These are phyloP conservation scores for Cirrhinus molitorella DNA, from an alignment of 2,797 vertebrate genomes.

Conservation along the genomic window DNA sequence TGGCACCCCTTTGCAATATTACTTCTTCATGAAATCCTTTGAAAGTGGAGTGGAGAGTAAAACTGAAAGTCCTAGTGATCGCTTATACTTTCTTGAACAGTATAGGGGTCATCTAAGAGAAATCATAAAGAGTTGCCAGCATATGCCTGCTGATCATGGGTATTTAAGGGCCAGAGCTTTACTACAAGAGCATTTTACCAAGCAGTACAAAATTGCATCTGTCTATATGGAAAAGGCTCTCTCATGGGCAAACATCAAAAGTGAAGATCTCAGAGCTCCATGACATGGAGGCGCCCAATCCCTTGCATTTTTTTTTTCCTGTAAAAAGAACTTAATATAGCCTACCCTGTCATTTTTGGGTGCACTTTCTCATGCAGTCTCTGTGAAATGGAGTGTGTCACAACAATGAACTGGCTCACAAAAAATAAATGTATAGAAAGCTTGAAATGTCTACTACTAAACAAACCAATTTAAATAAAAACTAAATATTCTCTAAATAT, in stretches of 20 bases:
- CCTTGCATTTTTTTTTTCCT: too few species aligned
- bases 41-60: background rate
- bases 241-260: constrained; percentile 11
- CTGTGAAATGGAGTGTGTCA: too few species aligned
- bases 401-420: too few species aligned
- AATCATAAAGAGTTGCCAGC: background rate
- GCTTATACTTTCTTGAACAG: background rate
- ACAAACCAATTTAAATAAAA: too few species aligned
- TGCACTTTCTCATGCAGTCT: too few species aligned
- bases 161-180: background rate
- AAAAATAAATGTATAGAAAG: too few species aligned
- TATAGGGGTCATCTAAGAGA: background rate
- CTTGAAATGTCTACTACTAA: too few species aligned
- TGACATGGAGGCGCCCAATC: too few species aligned
- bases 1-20: background rate
- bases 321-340: too few species aligned
- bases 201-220: background rate
- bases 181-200: background rate
- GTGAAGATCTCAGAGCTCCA: background rate
- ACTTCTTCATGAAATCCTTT: background rate
- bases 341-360: too few species aligned
- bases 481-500: too few species aligned
- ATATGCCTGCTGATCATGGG: background rate
- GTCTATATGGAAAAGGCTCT: constrained; percentile 8
- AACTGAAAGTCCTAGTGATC: background rate